Base-by-base conservation (phyloP, 2,797 vertebrate genomes). In the Pangasius mekongensis region DNA sequence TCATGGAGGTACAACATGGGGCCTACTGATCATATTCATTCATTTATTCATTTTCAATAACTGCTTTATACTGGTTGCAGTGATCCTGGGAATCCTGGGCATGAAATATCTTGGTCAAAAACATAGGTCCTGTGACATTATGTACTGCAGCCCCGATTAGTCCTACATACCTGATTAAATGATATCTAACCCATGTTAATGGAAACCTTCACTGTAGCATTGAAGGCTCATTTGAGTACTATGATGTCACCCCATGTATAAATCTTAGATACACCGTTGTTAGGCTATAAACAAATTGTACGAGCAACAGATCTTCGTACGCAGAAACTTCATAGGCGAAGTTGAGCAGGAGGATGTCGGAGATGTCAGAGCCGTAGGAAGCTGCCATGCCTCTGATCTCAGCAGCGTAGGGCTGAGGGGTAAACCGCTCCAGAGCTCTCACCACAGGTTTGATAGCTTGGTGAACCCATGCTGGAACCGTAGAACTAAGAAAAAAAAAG, bases 261-360 rank as follows among this genome's bases (percentile, higher is more conserved):
- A 60, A 27, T 43, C 5, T 7, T 56, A 80, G 39, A 73, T 39
- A 73, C 18, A 52, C 43, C 74, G 14, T 13, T 52, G 47, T 14
- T n/a, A 30, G 27, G 47, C 24, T 30, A n/a, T 14, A 30, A 83
- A 49, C 47, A 20, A 66, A n/a, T 33, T 7, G 39, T 33, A 6
- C 24, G 36, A 87, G 39, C 27, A 33, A 16, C 24, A 60, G 9
- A 43, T 30, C 5, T 89, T 97, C 98, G 93, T 95, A 99, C 98
- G 97, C 98, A 0, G 96, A 94, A 27, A 95, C 93, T 94, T 99
- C 98, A 39, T 99, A 99, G 90, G 95, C 97, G 43, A 99, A 96
- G 94, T 99, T 99, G 10, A 98, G 92, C 4, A 98, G 90, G 52
- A 99, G n/a, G 36, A 96, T 90, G 0, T 99, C 98, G 0, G 95